Base-by-base conservation (phyloP, 2,797 vertebrate species). In the Sphenopsis melanotis region DNA sequence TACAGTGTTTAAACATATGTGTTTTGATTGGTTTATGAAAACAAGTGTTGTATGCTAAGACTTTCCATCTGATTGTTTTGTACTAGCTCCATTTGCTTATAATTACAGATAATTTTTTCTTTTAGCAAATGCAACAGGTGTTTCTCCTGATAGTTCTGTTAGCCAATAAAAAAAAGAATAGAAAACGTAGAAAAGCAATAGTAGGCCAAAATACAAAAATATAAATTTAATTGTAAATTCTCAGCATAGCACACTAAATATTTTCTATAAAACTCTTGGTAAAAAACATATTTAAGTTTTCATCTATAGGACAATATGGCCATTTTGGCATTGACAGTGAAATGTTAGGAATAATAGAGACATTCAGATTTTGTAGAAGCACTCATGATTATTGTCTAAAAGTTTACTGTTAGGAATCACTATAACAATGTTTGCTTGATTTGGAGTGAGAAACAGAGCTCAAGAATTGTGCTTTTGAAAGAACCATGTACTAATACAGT, bases 111-210 rank as follows among this genome's bases (percentile, higher is more conserved):
- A 0, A 24, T 77, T 52, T 30, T 71, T 85, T 83, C 53, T 75
- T 89, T 83, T 61, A 89, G 53, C 49, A 76, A 91, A 71, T 50
- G 68, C 55, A 96, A 78, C 90, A 96, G 89, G 80, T 95, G 80
- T 89, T 95, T 89, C 59, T 84, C 61, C 86, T 72, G 87, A 84
- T 93, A 95, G 83, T 89, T 96, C 90, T 75, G 52, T 90, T 82
- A 87, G 84, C 49, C 46, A 95, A 69, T 59, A 42, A 32, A 83
- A 89, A 80, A 34, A 80, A 71, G 37, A 90, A 78, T 20, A 82
- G 52, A 63, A 89, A 89, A 63, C 23, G 15, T 69, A 81, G 72
- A 83, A 92, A 94, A 79, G 72, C 71, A 85, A 23, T 59, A 80
- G 23, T 80, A 77, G 47, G 46, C 32, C 55, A 94, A 90, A 90